Conservation (phyloP, 1,140 invertebrate genomes). For the Frieseomelitta varia region DNA sequence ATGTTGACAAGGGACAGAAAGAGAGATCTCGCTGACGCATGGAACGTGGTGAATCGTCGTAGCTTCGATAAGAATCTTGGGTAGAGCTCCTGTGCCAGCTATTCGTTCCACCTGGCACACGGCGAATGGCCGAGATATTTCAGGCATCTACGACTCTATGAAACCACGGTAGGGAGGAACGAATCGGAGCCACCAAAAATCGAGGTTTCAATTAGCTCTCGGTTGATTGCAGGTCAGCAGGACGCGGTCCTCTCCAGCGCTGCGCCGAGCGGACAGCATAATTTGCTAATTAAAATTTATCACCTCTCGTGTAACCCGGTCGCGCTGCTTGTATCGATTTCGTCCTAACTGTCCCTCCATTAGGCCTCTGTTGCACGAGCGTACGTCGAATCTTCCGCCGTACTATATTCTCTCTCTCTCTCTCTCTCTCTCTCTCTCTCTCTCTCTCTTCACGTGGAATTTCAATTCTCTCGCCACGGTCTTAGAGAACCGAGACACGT, state of each 20-base stretch:
- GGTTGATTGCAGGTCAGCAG: no score
- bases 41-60: neutral
- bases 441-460: no score
- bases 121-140: constrained; percentile 13
- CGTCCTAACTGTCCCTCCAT: neutral
- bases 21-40: neutral
- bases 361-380: neutral
- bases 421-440: no score
- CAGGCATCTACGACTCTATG: neutral
- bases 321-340: neutral
- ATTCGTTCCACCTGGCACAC: constrained; percentile 28
- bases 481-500: no score
- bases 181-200: neutral
- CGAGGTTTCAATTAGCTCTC: constrained; percentile 10
- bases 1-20: neutral
- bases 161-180: neutral
- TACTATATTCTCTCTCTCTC: no score
- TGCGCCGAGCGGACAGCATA: neutral
- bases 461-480: no score
- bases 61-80: neutral
- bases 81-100: neutral
- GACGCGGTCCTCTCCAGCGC: neutral
- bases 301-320: neutral
- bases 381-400: neutral
- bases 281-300: constrained; percentile 24